Conservation (phyloP, 37 sponge, comb jelly and placozoan genomes). For the Hexactinellida sp. region DNA sequence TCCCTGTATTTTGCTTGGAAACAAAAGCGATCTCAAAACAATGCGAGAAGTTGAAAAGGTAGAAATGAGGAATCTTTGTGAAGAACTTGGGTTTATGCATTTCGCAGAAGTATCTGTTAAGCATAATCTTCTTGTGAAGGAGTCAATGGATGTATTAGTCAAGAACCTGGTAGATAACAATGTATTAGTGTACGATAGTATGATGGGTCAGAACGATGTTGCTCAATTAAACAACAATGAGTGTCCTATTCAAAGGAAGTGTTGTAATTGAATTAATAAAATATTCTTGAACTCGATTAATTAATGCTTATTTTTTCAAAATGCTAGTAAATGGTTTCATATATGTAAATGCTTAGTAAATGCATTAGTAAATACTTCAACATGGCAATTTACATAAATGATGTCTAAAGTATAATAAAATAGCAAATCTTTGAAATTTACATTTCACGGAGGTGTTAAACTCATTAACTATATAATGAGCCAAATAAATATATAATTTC, state of each 20-base stretch:
- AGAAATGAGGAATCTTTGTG: neutral
- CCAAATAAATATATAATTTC: no score
- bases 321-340: no score
- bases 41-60: neutral
- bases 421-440: no score
- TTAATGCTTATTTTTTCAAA: no score
- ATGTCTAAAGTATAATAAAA: no score
- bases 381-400: no score
- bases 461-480: no score
- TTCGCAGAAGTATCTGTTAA: neutral
- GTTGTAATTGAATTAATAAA: neutral
- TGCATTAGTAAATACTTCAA: no score
- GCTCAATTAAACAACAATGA: neutral
- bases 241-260: neutral
- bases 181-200: neutral
- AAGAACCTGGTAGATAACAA: neutral
- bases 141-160: neutral
- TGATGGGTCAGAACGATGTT: neutral
- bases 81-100: neutral
- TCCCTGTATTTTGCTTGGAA: neutral
- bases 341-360: no score
- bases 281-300: no score
- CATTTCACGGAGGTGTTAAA: no score
- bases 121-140: neutral
- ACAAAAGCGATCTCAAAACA: neutral